Evolutionary conservation across 2,797 vertebrate genomes (phyloP).

Genomic region (Sebastes alutus): DNA sequence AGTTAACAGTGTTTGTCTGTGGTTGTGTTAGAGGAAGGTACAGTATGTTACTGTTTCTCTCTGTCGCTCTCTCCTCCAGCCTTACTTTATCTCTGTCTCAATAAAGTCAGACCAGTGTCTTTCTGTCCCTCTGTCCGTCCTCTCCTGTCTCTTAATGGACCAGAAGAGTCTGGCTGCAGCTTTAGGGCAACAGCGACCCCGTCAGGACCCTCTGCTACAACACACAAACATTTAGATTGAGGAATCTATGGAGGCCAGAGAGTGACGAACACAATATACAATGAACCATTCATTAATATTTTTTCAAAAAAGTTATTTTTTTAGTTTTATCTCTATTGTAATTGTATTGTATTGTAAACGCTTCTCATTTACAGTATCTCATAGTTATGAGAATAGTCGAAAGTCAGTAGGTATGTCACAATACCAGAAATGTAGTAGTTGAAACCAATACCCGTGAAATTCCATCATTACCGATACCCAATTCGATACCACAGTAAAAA

Average conservation of each 20-base stretch:
- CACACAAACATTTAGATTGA: not conserved
- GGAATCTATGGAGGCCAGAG: not conserved
- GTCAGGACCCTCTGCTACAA: not conserved
- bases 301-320: no score
- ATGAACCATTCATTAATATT: no score
- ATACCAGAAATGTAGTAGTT: no score
- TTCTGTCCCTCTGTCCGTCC: conserved; percentile 23
- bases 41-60: not conserved
- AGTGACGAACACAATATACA: not conserved
- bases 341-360: no score
- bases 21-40: conserved; percentile 7
- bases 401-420: no score
- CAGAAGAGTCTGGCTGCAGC: conserved; percentile 52
- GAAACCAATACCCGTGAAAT: no score
- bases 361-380: no score
- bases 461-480: no score
- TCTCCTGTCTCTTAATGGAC: conserved; percentile 12
- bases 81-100: conserved; percentile 3
- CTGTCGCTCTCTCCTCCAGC: not conserved
- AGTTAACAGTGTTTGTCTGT: not conserved
- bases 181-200: not conserved
- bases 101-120: conserved; percentile 23
- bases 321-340: no score
- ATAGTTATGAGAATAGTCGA: no score
- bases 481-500: no score